phyloP scores from a whole-genome alignment of 2,797 vertebrate genomes.

The Artibeus lituratus region DNA sequence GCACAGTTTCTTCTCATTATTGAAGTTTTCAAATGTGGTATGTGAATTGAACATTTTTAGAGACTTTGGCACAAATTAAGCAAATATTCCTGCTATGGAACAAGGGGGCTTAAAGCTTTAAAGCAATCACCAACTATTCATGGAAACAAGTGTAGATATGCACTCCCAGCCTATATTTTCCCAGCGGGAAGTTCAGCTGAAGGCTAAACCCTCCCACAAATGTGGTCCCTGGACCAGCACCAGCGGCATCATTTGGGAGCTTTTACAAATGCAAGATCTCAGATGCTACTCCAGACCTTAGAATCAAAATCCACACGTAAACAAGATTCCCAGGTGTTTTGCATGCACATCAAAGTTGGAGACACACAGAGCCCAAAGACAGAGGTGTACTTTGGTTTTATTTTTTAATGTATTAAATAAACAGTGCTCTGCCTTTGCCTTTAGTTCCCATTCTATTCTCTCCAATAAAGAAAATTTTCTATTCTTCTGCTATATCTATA shows the following conservation, averaged over 20 bases:
- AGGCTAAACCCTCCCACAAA: neutral
- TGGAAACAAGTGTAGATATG: neutral
- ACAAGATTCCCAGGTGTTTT: neutral
- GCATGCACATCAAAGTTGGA: neutral
- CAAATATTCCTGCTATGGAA: neutral
- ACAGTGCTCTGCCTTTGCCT: neutral
- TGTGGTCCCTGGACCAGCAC: neutral
- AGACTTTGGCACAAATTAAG: neutral
- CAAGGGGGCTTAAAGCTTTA: neutral
- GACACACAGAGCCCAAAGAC: neutral
- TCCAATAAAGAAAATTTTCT: neutral
- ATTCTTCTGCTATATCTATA: neutral
- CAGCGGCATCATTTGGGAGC: neutral
- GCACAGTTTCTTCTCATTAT: constrained; percentile 1
- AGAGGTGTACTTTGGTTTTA: neutral
- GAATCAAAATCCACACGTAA: neutral
- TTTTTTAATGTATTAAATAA: neutral
- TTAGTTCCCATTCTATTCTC: neutral
- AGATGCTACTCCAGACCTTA: neutral
- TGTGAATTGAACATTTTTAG: neutral
- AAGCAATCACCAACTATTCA: neutral
- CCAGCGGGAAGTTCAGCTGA: neutral
- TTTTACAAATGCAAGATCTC: neutral
- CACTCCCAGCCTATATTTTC: neutral
- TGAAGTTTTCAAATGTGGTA: neutral